Evolutionary conservation across 2,888 invertebrate genomes (phyloP).

Genomic region (Syrphus vitripennis): DNA sequence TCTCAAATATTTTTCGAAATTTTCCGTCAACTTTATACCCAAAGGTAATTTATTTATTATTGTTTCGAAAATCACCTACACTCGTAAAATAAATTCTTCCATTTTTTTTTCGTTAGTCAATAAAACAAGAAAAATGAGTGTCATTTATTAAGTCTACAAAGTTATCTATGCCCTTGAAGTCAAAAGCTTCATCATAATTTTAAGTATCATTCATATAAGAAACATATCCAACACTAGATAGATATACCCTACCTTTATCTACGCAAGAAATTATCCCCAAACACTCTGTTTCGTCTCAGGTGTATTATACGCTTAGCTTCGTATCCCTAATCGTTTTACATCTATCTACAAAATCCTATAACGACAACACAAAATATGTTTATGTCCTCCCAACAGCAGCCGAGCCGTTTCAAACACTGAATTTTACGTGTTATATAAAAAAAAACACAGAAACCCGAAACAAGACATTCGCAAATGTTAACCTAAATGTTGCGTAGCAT

Average conservation of each 20-base stretch:
- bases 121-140: slow-evolving; percentile 10
- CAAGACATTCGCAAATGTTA: slow-evolving; percentile 32
- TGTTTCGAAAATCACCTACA: neutral
- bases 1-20: neutral
- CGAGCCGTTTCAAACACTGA: slow-evolving; percentile 3
- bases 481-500: slow-evolving; percentile 58
- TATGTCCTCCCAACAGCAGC: neutral
- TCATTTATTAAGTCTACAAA: slow-evolving; percentile 19
- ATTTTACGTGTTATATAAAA: neutral
- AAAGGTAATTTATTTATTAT: neutral
- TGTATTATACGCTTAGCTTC: slow-evolving; percentile 49
- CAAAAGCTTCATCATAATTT: slow-evolving; percentile 39
- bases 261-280: neutral
- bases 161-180: slow-evolving; percentile 38
- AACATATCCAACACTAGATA: neutral
- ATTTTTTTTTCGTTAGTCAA: neutral
- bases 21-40: no score
- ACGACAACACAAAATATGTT: slow-evolving; percentile 17
- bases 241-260: neutral
- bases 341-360: slow-evolving; percentile 17
- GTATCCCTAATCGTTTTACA: slow-evolving; percentile 46
- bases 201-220: neutral
- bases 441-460: neutral
- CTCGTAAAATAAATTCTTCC: neutral
- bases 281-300: slow-evolving; percentile 33